Conservation (phyloP, 2,797 vertebrate genomes). For the Xiphorhynchus erythropygius region DNA sequence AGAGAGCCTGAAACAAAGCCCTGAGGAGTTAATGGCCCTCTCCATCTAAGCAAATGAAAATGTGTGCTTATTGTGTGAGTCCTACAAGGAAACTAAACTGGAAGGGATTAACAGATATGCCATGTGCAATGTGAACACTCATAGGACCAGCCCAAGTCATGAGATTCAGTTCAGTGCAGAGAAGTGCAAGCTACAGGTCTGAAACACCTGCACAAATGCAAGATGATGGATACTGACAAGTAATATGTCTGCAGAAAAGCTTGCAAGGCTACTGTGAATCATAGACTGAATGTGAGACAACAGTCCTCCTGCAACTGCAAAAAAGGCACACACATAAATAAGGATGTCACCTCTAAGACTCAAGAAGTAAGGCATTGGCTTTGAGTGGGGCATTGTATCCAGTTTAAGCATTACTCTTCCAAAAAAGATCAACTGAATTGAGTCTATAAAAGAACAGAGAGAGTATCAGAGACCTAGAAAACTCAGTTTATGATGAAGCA, state of each 20-base stretch:
- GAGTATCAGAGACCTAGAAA: not conserved
- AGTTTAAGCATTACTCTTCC: not conserved
- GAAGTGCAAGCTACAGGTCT: not conserved
- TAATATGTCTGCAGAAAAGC: not conserved
- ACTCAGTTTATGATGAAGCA: not conserved
- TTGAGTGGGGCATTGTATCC: not conserved
- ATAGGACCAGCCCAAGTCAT: not conserved
- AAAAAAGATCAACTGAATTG: not conserved
- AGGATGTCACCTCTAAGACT: not conserved
- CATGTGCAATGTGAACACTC: rapidly evolving
- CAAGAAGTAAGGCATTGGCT: not conserved
- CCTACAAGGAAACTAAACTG: not conserved
- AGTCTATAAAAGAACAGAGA: not conserved
- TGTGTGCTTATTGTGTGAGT: not conserved
- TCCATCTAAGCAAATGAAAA: not conserved
- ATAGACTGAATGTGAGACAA: not conserved
- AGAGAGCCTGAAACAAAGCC: not conserved
- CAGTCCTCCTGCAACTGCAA: not conserved
- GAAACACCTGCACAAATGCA: not conserved
- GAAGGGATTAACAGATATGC: not conserved
- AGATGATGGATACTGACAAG: not conserved
- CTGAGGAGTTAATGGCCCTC: not conserved
- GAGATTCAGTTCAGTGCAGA: not conserved
- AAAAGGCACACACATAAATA: not conserved
- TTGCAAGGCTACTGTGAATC: not conserved